phyloP scores from a whole-genome alignment of 2,888 invertebrate genomes.

The Itoplectis maculator region DNA sequence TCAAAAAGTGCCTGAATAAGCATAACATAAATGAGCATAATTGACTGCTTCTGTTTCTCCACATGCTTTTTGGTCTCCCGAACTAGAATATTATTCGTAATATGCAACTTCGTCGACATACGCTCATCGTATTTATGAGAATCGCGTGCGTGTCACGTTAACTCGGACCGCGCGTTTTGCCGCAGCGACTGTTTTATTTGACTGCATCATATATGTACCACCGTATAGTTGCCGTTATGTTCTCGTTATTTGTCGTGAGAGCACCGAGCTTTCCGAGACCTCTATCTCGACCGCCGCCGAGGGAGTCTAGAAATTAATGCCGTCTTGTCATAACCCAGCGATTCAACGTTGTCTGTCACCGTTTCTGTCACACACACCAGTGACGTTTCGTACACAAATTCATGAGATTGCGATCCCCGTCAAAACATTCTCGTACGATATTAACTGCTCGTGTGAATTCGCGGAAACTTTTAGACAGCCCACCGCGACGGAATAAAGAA shows the following conservation, averaged over 20 bases:
- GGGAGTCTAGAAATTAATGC: constrained; percentile 39
- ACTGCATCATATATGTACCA: constrained; percentile 3
- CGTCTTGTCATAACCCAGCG: constrained; percentile 10
- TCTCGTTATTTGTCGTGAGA: constrained; percentile 51
- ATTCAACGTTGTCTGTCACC: not conserved
- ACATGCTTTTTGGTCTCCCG: constrained; percentile 16
- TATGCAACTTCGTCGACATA: constrained; percentile 42
- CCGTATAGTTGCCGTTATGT: constrained; percentile 51
- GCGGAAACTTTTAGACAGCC: not conserved
- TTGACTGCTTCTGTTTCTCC: constrained; percentile 12
- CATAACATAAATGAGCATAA: not conserved
- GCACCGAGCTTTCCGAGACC: constrained; percentile 26
- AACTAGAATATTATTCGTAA: not conserved
- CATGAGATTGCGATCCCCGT: constrained; percentile 5
- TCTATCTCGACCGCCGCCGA: not conserved
- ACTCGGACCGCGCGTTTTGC: constrained; percentile 34
- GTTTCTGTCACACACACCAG: not conserved
- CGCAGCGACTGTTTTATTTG: constrained; percentile 46
- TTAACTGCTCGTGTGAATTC: constrained; percentile 7
- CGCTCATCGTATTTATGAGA: constrained; percentile 55
- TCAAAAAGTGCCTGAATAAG: too few species aligned
- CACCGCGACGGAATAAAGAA: not conserved
- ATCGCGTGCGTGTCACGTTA: constrained; percentile 40
- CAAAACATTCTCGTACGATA: constrained; percentile 17
- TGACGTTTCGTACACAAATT: constrained; percentile 17